These are phyloP conservation scores for Gallinago undulata DNA, from an alignment of 2,113 vertebrate genomes.

Conservation along the genomic window DNA sequence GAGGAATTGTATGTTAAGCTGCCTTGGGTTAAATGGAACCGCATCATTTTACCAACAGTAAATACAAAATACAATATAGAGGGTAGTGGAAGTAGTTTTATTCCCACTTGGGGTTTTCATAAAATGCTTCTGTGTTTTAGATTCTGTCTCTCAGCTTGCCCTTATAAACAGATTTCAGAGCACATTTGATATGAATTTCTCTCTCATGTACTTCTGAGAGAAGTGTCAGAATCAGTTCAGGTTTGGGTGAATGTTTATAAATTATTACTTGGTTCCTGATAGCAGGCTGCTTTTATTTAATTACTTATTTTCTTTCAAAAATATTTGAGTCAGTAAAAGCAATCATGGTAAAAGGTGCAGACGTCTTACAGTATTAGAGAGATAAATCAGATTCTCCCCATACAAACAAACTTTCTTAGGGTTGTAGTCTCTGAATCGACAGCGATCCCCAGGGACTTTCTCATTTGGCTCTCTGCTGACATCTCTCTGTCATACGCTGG, in stretches of 20 bases:
- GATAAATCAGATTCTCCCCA: not conserved
- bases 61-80: not conserved
- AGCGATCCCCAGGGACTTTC: not conserved
- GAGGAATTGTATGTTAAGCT: not conserved
- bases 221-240: slow-evolving; percentile 20
- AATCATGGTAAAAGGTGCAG: not conserved
- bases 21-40: not conserved
- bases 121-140: not conserved
- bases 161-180: slow-evolving; percentile 1
- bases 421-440: not conserved
- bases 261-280: not conserved
- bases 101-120: not conserved
- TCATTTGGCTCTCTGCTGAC: not conserved
- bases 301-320: slow-evolving; percentile 7
- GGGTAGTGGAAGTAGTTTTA: not conserved
- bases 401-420: not conserved
- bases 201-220: not conserved
- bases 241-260: not conserved
- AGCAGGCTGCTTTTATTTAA: not conserved
- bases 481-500: not conserved
- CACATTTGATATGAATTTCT: not conserved
- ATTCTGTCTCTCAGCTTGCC: not conserved
- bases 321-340: not conserved
- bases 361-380: not conserved
- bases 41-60: no score